Percentiles rank a stretch among this genome's conserved stretches.
These are phyloP conservation scores for Drosophila setifemur DNA, from an alignment of 1,140 invertebrate species.

Conservation along the genomic window DNA sequence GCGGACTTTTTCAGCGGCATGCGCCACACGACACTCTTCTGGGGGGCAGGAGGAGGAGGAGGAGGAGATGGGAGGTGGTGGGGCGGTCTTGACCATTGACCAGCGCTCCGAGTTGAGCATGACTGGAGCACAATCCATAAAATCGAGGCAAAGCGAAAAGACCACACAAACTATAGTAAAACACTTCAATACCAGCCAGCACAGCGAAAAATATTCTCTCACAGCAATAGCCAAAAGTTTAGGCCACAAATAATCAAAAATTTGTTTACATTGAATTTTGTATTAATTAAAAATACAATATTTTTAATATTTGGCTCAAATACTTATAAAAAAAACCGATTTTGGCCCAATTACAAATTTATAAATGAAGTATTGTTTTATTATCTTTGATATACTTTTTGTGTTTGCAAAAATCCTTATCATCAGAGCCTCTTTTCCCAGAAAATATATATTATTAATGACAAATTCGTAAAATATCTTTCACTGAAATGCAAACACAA, in stretches of 20 bases:
- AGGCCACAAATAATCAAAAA: too few species aligned
- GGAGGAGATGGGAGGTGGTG: not conserved
- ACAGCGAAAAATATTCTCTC: conserved; percentile 4
- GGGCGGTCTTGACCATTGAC: conserved; percentile 65
- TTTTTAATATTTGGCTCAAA: too few species aligned
- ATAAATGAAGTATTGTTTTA: not conserved
- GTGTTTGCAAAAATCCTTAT: too few species aligned
- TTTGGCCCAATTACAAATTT: too few species aligned
- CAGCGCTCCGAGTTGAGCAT: conserved; percentile 46
- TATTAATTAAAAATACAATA: too few species aligned
- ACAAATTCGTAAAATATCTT: too few species aligned
- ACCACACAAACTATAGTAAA: conserved; percentile 5
- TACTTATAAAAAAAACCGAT: too few species aligned
- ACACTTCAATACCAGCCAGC: not conserved
- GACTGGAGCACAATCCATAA: conserved; percentile 47
- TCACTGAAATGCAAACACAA: too few species aligned
- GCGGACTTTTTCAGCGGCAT: conserved; percentile 53
- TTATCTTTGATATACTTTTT: not conserved
- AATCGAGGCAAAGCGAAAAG: conserved; percentile 24
- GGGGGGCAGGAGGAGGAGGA: conserved; percentile 1
- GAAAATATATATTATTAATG: too few species aligned
- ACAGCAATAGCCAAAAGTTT: too few species aligned
- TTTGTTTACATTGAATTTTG: too few species aligned
- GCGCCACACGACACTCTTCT: conserved; percentile 74
- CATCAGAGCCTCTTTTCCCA: too few species aligned